Evolutionary conservation across 2,888 invertebrate species (phyloP).

Genomic region (Lepidocyrtinus sp.): DNA sequence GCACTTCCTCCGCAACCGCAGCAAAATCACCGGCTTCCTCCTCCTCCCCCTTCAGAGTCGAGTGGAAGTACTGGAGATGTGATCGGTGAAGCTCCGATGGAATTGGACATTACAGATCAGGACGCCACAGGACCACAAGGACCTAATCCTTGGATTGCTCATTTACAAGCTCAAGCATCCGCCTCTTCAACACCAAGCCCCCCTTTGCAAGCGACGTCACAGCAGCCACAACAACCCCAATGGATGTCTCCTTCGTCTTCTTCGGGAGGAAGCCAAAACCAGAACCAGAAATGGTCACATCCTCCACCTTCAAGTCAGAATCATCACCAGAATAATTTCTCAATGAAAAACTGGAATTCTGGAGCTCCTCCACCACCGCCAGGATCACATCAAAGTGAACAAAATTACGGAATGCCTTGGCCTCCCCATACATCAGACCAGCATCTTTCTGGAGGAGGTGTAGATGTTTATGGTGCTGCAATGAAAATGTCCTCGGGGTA

Average conservation of each 20-base stretch:
- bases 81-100: slow-evolving; percentile 91
- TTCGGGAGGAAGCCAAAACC: slow-evolving; percentile 5
- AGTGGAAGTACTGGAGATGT: too few relatives aligned
- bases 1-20: slow-evolving; percentile 64
- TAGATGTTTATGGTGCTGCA: slow-evolving; percentile 3
- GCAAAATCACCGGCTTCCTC: too few relatives aligned
- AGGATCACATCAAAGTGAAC: too few relatives aligned
- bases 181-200: neutral
- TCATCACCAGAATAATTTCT: slow-evolving; percentile 1
- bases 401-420: slow-evolving; percentile 24
- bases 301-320: slow-evolving; percentile 25
- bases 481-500: neutral
- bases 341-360: slow-evolving; percentile 37
- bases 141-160: slow-evolving; percentile 41
- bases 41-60: too few relatives aligned
- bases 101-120: slow-evolving; percentile 76
- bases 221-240: slow-evolving; percentile 25
- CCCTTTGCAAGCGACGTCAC: slow-evolving; percentile 5
- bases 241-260: neutral
- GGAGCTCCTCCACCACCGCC: neutral
- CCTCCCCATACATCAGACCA: slow-evolving; percentile 7
- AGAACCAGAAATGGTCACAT: slow-evolving; percentile 1
- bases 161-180: slow-evolving; percentile 18
- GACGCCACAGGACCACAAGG: neutral
- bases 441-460: neutral